Percentiles rank a stretch among this genome's conserved stretches.
phyloP scores from a whole-genome alignment of 2,888 invertebrate species.

The Drosophila trichaetosa region DNA sequence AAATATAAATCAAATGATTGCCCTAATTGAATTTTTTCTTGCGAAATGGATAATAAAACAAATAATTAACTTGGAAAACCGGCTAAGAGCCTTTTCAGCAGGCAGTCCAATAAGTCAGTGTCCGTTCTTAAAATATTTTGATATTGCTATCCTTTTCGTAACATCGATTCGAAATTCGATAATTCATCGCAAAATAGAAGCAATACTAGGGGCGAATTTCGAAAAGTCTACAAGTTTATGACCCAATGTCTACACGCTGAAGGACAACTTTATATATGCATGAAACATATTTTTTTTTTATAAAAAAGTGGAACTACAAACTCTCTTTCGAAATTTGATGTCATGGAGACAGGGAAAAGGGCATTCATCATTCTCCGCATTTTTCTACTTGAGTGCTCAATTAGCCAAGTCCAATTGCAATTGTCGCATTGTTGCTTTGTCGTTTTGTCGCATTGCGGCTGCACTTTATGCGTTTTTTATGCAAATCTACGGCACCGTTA shows the following conservation, averaged over 20 bases:
- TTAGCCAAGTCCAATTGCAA: conserved; percentile 55
- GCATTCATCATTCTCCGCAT: neutral
- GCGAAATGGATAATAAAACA: neutral
- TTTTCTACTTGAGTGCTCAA: conserved; percentile 66
- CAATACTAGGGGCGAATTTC: neutral
- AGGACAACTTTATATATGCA: neutral
- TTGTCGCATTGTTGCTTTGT: conserved; percentile 24
- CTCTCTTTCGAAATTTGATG: neutral
- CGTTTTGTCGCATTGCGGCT: conserved; percentile 24
- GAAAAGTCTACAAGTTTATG: neutral
- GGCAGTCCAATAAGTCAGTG: neutral
- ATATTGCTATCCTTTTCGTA: neutral
- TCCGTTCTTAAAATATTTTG: neutral
- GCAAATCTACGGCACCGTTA: conserved; percentile 51
- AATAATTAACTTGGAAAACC: neutral
- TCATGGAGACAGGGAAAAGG: neutral
- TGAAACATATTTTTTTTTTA: neutral
- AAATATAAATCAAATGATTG: neutral
- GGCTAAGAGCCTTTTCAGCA: neutral
- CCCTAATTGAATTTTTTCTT: neutral
- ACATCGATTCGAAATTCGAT: neutral
- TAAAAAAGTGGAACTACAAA: neutral
- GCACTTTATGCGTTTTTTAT: conserved; percentile 74
- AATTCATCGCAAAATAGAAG: neutral
- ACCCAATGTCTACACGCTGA: neutral